Evolutionary conservation across 2,797 vertebrate genomes (phyloP), one percentile per base, ranked within the genome.

Genomic region (Cygnus olor): DNA sequence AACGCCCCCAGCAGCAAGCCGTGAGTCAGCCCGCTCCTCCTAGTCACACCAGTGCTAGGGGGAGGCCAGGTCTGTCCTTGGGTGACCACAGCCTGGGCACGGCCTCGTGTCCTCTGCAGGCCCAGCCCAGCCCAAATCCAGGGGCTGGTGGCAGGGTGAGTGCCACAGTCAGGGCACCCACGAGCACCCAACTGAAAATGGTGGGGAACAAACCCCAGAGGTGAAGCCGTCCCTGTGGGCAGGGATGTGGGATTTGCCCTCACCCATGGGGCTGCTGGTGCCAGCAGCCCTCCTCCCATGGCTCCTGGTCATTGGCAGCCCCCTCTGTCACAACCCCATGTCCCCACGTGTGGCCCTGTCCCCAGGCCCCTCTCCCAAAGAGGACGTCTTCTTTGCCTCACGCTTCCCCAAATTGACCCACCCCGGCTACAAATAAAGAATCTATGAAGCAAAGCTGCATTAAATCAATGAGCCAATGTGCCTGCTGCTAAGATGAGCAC

Each of bases 401-500:
- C 9, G 11, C 19, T 64, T 74, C 38, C 66, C 47, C 28, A 1
- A 11, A 7, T 0, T 63, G 92, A 80, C 89, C 79, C 20, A 1
- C 47, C 11, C 42, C 27, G 9, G 70, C 69, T 58, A 64, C 76
- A 77, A 90, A 89, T 36, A 69, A 87, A 79, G 64, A 51, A 49
- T 40, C 91, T 3, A 9, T 12, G 74, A 80, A 89, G 89, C 91
- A 83, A 74, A 94, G 87, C 90, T 45, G 86, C 69, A 12, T 44
- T 47, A 42, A 94, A 85, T 85, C 96, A 83, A 63, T 7, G 94
- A 88, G 85, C 68, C 88, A 18, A 36, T 1, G 11, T 12, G 57
- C 91, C 93, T 72, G 88, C 89, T 90, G 94, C 84, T 76, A 80
- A 74, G 92, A 83, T 30, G 28, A 89, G 94, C 94, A 14, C 38